Evolutionary conservation across 2,888 invertebrate genomes (phyloP), one percentile per base, ranked within the genome.

Genomic region (Dione juno): DNA sequence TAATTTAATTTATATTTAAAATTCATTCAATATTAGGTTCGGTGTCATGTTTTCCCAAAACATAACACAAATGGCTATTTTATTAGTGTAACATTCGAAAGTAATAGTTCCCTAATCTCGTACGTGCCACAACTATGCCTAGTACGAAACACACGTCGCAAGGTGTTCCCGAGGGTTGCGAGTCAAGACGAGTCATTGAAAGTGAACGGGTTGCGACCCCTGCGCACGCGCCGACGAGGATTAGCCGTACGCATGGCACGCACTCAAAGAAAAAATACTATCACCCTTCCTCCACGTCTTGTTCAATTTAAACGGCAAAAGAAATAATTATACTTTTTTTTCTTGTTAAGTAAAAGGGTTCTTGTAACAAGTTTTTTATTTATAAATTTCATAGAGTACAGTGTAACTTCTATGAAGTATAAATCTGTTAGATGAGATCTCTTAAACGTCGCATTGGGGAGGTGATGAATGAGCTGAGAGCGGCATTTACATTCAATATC

Each of bases 401-500:
- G 16, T 48, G 1, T 48, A 48, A 48, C 8, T 3, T 14, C 35
- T 37, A 37, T n/a, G n/a, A 28, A 28, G 35, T 35, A 7, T 28
- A 9, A 19, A 50, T 50, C 50, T 19, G 40, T 11, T n/a, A n/a
- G 13, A 14, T 6, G 3, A 19, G 40, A 37, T 58, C 59, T 48
- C 35, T 35, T 37, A 8, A 41, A 57, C 40, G 16, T 41, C 13
- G 43, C 28, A 6, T 35, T 57, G n/a, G 37, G 64, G 54, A 65
- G 54, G 64, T 69, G 54, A 57, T 69, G 69, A 58, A 66, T 57
- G 66, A 57, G 41, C 45, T 61, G 28, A 41, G 41, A 45, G 16
- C 45, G 66, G 53, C 78, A 82, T 84, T 82, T 83, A 77, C 85
- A 84, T 85, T 75, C 68, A 84, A 86, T 84, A 82, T 86, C 86